Evolutionary conservation across 2,113 vertebrate genomes (phyloP).

Genomic region (Aegotheles bennettii): DNA sequence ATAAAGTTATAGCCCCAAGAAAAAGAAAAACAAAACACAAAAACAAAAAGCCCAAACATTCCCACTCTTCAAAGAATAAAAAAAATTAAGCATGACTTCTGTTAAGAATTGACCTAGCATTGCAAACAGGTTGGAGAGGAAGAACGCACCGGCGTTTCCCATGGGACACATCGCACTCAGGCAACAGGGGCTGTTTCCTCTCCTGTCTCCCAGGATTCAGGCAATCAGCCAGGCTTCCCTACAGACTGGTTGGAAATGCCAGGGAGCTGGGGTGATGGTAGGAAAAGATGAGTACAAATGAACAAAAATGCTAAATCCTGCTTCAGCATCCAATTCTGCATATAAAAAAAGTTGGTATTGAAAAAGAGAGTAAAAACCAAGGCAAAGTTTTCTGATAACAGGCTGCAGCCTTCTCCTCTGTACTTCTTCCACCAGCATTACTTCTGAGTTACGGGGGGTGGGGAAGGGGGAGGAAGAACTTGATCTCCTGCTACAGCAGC

Average conservation of each 20-base stretch:
- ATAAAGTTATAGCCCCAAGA: background rate
- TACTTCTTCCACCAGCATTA: background rate
- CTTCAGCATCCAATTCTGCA: background rate
- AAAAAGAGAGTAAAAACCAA: constrained; percentile 27
- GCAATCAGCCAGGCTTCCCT: background rate
- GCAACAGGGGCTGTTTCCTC: accelerated
- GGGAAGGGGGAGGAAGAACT: constrained; percentile 3
- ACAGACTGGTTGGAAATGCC: background rate
- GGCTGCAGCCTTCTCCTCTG: background rate
- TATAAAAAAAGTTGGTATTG: background rate
- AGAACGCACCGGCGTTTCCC: background rate
- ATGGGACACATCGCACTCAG: background rate
- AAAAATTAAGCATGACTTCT: background rate
- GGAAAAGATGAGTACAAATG: background rate
- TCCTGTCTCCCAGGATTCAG: background rate
- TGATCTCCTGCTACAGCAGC: constrained; percentile 19
- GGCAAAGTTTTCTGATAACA: constrained; percentile 24
- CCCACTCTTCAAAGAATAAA: background rate
- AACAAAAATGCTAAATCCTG: background rate
- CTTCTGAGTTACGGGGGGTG: background rate
- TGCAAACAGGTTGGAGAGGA: background rate
- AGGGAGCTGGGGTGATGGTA: background rate
- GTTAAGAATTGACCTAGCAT: background rate
- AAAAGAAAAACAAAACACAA: background rate
- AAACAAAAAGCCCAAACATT: background rate